Evolutionary conservation across 1,140 invertebrate genomes (phyloP), one percentile per base, ranked within the genome.

Genomic region (Nephotettix cincticeps): DNA sequence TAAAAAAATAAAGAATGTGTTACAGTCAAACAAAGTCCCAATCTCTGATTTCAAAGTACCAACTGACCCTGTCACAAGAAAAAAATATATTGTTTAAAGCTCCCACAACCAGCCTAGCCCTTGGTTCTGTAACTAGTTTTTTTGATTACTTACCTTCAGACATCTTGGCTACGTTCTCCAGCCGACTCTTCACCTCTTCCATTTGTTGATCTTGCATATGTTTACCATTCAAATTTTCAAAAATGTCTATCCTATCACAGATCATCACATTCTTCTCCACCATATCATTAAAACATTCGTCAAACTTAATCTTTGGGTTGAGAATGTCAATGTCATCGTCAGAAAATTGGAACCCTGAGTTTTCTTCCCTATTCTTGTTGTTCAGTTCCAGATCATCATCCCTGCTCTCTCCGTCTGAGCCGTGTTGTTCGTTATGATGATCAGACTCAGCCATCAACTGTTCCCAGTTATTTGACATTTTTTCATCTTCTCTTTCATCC

Each of bases 141-240:
- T 36, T 36, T 6, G 14, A 14, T 36, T 43, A 67, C 64, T 67
- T 36, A 67, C 64, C 27, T 45, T 70, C 54, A 3, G 69, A 70
- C 1, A 68, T 61, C 36, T 72, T 75, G n/a, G 73, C 71, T 11
- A 74, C 75, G 32, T 76, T 72, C 65, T 76, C 74, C 28, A 76
- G 56, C n/a, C 74, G 32, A 43, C 29, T 75, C 68, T 76, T 76
- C 23, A 76, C 64, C 27, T 76, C 75, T 61, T 75, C 71, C 72
- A 76, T 76, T 58, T 76, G 70, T 23, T 70, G 56, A 27, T 75
- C 72, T 40, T 73, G 71, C 29, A 13, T 32, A 4, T 69, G 45
- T 51, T 54, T 32, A 9, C n/a, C 45, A 54, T 51, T 68, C 9
- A 32, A 6, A 21, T 47, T 51, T 2, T 51, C 45, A 30, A 69